A percentile compares a stretch with the other conserved stretches of the same genome.
These are phyloP conservation scores for Arrhamphus sclerolepis DNA, from an alignment of 2,797 vertebrate genomes.

Conservation along the genomic window DNA sequence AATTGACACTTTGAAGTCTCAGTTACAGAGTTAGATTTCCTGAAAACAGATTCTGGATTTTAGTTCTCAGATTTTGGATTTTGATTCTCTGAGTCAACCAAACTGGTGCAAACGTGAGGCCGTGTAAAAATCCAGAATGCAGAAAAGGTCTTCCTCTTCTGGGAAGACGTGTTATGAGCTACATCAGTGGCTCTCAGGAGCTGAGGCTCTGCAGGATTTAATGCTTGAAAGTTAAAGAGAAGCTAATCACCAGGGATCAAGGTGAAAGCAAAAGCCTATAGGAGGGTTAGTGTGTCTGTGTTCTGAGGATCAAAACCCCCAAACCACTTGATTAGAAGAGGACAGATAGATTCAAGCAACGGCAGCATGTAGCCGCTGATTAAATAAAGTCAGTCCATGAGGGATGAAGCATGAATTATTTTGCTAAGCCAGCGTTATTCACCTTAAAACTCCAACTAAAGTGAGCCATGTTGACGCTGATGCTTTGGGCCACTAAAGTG, in stretches of 20 bases:
- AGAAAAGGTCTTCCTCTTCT: slow-evolving; percentile 50
- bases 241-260: slow-evolving; percentile 48
- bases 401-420: slow-evolving; percentile 42
- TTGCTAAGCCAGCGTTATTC: slow-evolving; percentile 50
- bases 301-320: slow-evolving; percentile 16
- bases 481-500: slow-evolving; percentile 13
- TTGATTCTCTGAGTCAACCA: too few relatives aligned
- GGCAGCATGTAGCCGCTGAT: slow-evolving; percentile 35
- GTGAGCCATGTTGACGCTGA: slow-evolving; percentile 38
- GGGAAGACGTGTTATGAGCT: slow-evolving; percentile 32
- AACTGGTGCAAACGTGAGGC: too few relatives aligned
- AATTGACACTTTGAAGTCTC: too few relatives aligned
- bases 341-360: slow-evolving; percentile 36
- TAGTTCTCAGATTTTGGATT: too few relatives aligned
- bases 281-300: background rate
- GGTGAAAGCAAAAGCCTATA: slow-evolving; percentile 36
- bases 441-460: slow-evolving; percentile 51
- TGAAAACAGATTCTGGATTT: too few relatives aligned
- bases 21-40: too few relatives aligned
- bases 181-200: slow-evolving; percentile 23
- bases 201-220: slow-evolving; percentile 28
- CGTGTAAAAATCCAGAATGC: too few relatives aligned
- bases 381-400: slow-evolving; percentile 36
- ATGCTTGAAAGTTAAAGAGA: slow-evolving; percentile 35
- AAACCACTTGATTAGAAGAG: slow-evolving; percentile 7